Evolutionary conservation across 2,888 invertebrate species (phyloP), one percentile per base, ranked within the genome.

Genomic region (Drosophila pegasa): DNA sequence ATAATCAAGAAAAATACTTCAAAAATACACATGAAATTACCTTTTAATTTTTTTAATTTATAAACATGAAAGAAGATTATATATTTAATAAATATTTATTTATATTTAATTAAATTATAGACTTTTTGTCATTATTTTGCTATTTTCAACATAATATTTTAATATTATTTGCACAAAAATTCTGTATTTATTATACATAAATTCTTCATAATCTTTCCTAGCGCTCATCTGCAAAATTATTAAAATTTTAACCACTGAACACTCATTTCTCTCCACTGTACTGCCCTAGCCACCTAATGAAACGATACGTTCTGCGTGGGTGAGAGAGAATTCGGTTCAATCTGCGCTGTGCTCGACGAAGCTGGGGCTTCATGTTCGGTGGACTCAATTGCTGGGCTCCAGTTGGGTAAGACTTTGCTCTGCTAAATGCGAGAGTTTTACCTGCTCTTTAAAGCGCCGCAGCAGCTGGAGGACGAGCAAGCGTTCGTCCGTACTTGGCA

Each of bases 391-490:
- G 45, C 47, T 16, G 18, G 20, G 47, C 31, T 48, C 33, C 22
- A 22, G 41, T 56, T 68, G 47, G 27, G 14, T 12, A 31, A 63
- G n/a, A 29, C 12, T 12, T 16, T 31, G 45, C 25, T 12, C 10
- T 25, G 43, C n/a, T 43, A 43, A 43, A 29, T 52, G 14, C 18
- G 16, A 43, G 35, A 35, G 35, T 58, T 78, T 65, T 81, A 87
- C 87, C 81, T 87, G 87, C 45, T 50, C 55, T 85, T 87, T 71
- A 78, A 81, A 70, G 48, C 25, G 18, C 3, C 25, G 18, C 3
- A 7, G 7, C 38, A 61, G 45, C 27, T 27, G 2, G 40, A 52
- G 41, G 22, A 55, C 54, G 47, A 48, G 14, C 43, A 55, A 57
- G 63, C 56, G 67, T 33, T 38, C 41, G 45, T 35, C 37, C 38